Percentiles rank a stretch among this genome's conserved stretches.
Conservation (phyloP, 2,888 invertebrate genomes). For the Girardia tigrina region DNA sequence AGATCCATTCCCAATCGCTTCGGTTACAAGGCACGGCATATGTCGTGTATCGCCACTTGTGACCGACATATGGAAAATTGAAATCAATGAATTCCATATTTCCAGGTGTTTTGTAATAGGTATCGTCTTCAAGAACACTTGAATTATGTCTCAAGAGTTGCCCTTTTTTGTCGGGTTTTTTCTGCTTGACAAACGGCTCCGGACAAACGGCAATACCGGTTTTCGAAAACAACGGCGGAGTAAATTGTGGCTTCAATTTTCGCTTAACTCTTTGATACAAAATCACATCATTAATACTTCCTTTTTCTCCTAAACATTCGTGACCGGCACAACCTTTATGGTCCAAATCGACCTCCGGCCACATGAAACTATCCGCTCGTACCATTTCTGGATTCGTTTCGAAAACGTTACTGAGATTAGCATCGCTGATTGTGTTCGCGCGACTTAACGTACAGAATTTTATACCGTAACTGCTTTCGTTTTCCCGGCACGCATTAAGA, state of each 20-base stretch:
- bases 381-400: neutral
- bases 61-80: neutral
- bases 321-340: neutral
- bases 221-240: neutral
- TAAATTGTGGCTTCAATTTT: neutral
- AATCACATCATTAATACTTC: neutral
- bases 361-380: neutral
- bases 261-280: neutral
- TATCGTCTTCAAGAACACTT: neutral
- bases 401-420: neutral
- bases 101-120: neutral
- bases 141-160: no score
- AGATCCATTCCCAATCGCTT: neutral
- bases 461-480: neutral
- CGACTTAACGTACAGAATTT: neutral
- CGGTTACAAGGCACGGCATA: neutral
- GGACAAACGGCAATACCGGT: neutral
- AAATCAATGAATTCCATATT: constrained; percentile 8
- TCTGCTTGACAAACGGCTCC: neutral
- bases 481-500: neutral
- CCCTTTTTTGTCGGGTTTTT: neutral
- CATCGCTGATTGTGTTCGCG: neutral
- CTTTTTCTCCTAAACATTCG: neutral
- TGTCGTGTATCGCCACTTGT: neutral
- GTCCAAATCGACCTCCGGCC: neutral